These are phyloP conservation scores for Prostheceraeus crozeri DNA, from an alignment of 2,888 invertebrate genomes.

Conservation along the genomic window DNA sequence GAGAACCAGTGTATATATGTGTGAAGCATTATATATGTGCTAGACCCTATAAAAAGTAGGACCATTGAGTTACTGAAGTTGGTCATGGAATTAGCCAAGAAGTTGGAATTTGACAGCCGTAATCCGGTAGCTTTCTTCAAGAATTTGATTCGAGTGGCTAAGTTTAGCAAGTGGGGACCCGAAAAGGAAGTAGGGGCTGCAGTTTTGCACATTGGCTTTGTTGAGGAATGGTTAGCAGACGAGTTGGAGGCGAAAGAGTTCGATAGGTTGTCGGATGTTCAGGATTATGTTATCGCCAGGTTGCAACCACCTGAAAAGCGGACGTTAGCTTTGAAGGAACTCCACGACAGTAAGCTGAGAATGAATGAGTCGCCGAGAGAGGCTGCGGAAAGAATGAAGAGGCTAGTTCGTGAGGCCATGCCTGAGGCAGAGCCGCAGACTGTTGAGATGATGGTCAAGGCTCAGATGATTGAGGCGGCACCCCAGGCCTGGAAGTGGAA, in stretches of 20 bases:
- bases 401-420: not conserved
- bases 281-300: not conserved
- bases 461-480: not conserved
- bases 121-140: no score
- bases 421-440: not conserved
- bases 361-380: not conserved
- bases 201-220: conserved; percentile 6
- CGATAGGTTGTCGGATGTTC: not conserved
- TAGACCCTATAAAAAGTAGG: no score
- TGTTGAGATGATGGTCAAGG: conserved; percentile 9
- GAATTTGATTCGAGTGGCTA: no score
- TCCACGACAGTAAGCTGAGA: not conserved
- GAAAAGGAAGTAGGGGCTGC: no score
- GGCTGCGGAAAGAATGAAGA: conserved; percentile 11
- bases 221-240: not conserved
- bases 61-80: no score
- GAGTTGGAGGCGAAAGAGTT: not conserved
- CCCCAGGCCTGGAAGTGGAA: not conserved
- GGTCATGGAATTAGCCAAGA: no score
- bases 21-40: no score
- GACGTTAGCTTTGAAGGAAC: conserved; percentile 3
- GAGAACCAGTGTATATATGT: no score
- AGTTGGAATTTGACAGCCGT: no score
- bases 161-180: no score
- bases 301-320: conserved; percentile 14